These are phyloP conservation scores for Protobothrops flavoviridis DNA, from an alignment of 2,113 vertebrate species.

Conservation along the genomic window DNA sequence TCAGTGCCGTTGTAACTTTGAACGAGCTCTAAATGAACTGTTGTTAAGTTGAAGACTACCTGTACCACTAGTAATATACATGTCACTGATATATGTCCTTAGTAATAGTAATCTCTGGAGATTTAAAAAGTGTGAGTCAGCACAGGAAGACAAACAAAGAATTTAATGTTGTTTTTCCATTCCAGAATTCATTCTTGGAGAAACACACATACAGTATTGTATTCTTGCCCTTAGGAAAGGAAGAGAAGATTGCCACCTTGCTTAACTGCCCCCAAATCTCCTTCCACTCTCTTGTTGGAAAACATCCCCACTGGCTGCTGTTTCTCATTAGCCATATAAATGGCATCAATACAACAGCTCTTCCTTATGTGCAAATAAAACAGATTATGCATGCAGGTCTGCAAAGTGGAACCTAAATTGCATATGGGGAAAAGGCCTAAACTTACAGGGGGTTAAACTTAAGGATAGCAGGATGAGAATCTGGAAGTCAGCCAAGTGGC, in stretches of 20 bases:
- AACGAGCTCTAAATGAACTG: neutral
- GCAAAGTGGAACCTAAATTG: accelerated
- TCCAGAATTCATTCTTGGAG: neutral
- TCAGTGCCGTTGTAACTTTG: neutral
- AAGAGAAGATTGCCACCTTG: neutral
- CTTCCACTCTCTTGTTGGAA: neutral
- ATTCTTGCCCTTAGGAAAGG: neutral
- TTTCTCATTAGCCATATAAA: neutral
- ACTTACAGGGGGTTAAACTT: slow-evolving; percentile 22
- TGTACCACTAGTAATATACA: neutral
- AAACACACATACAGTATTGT: neutral
- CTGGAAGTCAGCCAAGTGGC: slow-evolving; percentile 49
- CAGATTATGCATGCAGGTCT: accelerated
- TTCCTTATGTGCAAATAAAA: accelerated
- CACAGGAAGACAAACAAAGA: neutral
- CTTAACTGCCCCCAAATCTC: neutral
- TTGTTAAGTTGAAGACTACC: neutral
- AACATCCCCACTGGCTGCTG: neutral
- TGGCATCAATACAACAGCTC: neutral
- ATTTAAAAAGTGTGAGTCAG: neutral
- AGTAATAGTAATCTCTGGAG: neutral
- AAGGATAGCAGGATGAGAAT: neutral
- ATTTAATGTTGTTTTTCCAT: neutral
- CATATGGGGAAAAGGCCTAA: slow-evolving; percentile 4
- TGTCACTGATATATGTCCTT: neutral